Evolutionary conservation across 2,113 vertebrate species (phyloP).

Genomic region (Muntiacus muntjak): DNA sequence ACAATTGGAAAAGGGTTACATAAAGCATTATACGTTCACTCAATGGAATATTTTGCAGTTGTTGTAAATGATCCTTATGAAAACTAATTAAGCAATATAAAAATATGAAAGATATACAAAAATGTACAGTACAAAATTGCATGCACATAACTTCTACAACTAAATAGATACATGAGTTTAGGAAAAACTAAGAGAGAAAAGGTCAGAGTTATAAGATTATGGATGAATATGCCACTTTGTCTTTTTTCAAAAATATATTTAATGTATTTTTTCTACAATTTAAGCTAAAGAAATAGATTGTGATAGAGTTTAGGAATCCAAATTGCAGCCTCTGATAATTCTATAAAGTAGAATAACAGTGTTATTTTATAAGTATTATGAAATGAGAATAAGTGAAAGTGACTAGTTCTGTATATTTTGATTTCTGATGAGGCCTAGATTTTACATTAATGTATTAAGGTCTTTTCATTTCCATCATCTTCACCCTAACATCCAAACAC

Average conservation of each 20-base stretch:
- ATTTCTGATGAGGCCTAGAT: background rate
- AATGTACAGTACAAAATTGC: background rate
- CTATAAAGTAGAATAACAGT: background rate
- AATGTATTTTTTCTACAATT: background rate
- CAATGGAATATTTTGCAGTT: conserved; percentile 16
- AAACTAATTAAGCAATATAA: conserved; percentile 10
- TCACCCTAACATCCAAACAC: background rate
- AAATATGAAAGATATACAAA: background rate
- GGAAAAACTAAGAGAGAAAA: background rate
- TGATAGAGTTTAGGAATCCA: background rate
- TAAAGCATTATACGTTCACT: background rate
- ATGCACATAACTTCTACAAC: background rate
- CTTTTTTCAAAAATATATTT: background rate
- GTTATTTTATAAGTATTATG: background rate
- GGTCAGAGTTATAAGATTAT: background rate
- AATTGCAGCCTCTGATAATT: background rate
- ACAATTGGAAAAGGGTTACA: background rate
- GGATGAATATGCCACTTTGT: background rate
- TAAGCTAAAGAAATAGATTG: background rate
- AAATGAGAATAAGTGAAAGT: background rate
- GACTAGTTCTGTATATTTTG: background rate
- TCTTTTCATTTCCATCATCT: background rate
- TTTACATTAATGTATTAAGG: background rate
- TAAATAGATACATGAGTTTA: background rate
- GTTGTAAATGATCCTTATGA: conserved; percentile 18